Evolutionary conservation across 2,888 invertebrate species (phyloP).

Genomic region (Gnatocerus cornutus): DNA sequence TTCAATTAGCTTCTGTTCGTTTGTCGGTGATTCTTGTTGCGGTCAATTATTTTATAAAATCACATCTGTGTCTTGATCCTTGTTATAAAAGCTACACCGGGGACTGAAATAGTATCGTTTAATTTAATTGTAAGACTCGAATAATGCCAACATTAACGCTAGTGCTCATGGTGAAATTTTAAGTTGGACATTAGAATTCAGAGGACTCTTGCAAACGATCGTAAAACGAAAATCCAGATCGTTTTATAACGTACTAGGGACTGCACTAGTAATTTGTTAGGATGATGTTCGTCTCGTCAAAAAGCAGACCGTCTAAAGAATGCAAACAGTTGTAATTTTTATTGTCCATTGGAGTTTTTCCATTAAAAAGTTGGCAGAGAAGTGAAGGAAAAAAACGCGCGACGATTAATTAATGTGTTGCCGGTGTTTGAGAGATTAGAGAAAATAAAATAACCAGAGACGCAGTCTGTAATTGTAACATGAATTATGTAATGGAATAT

Average conservation of each 20-base stretch:
- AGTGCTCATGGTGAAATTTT: constrained; percentile 58
- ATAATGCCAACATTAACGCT: constrained; percentile 58
- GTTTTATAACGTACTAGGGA: constrained; percentile 61
- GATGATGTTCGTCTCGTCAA: constrained; percentile 54
- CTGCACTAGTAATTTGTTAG: constrained; percentile 57
- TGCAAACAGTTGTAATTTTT: constrained; percentile 38
- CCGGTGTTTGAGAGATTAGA: constrained; percentile 9
- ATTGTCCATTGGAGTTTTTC: constrained; percentile 11
- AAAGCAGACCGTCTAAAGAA: constrained; percentile 36
- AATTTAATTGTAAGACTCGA: constrained; percentile 56
- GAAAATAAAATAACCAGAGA: constrained; percentile 42
- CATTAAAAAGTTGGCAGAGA: constrained; percentile 20
- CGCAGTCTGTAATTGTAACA: constrained; percentile 42
- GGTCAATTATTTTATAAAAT: constrained; percentile 40
- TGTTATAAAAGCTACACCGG: constrained; percentile 18
- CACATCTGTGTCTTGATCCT: constrained; percentile 30
- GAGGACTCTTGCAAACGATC: constrained; percentile 56
- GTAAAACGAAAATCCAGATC: constrained; percentile 61
- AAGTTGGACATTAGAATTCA: constrained; percentile 62
- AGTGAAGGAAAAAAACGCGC: constrained; percentile 12
- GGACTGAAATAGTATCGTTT: constrained; percentile 49
- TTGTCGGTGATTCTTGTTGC: constrained; percentile 32
- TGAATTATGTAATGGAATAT: constrained; percentile 49
- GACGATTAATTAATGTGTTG: constrained; percentile 8
- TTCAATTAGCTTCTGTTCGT: no score